phyloP scores from a whole-genome alignment of 1,140 invertebrate genomes.

The Ganaspis sp. region DNA sequence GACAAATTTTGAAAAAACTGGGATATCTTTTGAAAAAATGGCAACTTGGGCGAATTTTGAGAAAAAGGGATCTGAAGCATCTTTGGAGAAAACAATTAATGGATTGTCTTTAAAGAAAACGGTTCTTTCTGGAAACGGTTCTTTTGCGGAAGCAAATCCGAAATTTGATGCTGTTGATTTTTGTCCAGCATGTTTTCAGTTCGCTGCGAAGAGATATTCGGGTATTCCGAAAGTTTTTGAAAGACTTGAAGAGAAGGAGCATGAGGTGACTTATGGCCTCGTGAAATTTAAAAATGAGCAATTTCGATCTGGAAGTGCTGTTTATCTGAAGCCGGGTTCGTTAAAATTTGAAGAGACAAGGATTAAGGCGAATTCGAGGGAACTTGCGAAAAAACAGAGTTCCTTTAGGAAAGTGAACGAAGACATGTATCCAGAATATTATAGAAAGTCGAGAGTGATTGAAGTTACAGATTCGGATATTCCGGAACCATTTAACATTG shows the following conservation, averaged over 20 bases:
- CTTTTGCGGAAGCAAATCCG: too few relatives aligned
- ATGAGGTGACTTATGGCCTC: constrained; percentile 56
- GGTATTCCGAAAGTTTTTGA: constrained; percentile 62
- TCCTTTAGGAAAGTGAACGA: constrained; percentile 81
- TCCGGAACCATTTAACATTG: constrained; percentile 86
- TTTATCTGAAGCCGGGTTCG: constrained; percentile 83
- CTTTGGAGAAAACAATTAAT: too few relatives aligned
- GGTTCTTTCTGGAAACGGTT: too few relatives aligned
- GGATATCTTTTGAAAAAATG: too few relatives aligned
- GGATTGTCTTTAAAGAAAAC: too few relatives aligned
- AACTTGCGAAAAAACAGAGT: constrained; percentile 55
- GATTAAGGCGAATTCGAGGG: constrained; percentile 44
- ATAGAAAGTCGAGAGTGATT: constrained; percentile 83
- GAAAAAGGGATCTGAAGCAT: too few relatives aligned
- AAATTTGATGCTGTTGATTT: not conserved
- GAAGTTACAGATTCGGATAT: constrained; percentile 86
- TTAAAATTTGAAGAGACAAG: constrained; percentile 79
- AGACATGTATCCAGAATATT: constrained; percentile 86
- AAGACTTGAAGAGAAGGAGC: constrained; percentile 54
- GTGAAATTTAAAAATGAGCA: constrained; percentile 75
- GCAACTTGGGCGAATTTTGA: too few relatives aligned
- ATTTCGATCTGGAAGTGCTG: constrained; percentile 82
- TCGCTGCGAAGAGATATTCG: constrained; percentile 41
- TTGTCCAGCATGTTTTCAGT: constrained; percentile 47
- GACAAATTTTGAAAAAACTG: too few relatives aligned